Base-by-base conservation (phyloP, 1,140 invertebrate species). In the Drosophila willistoni region DNA sequence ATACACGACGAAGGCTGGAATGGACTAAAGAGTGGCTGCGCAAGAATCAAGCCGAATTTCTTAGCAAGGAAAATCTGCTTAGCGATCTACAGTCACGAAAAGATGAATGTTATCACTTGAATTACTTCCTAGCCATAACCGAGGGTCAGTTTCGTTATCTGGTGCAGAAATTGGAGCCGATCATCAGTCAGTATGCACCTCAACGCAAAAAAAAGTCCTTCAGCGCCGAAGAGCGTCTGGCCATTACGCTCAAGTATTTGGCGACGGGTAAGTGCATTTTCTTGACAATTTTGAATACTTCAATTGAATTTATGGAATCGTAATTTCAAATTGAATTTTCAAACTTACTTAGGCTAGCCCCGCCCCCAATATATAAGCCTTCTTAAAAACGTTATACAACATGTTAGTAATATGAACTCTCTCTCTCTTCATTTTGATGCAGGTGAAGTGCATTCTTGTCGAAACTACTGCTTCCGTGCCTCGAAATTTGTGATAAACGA, bases 401-500 rank as follows among this genome's bases (percentile, higher is more conserved):
- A n/a, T 14, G 14, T 7, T 9, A 36, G 61, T 14, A 60, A 29
- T 39, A 39, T 3, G 10, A 36, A 34, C 42, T 67, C 36, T 71
- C n/a, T 71, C n/a, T n/a, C n/a, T n/a, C n/a, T 64, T 57, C 14
- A 1, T 10, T 57, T 19, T 51, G 2, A 12, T 57, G 44, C 64
- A 91, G 90, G 90, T 83, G 90, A 91, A 90, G 84, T 91, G 44
- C 90, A 91, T 82, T 91, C 90, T 64, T 91, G 90, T 84, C 87
- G 90, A 74, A 91, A 91, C 78, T 91, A 91, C 82, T 91, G 90
- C 79, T 91, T 91, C 84, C 90, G 90, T 86, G 90, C 90, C 82
- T 91, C 90, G 63, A 91, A 91, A 84, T 80, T 90, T 90, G 90
- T 91, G 81, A 91, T 91, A 86, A 81, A 91, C 76, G 89, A 85